phyloP scores from a whole-genome alignment of 1,140 invertebrate genomes.

The Bemisia tabaci region DNA sequence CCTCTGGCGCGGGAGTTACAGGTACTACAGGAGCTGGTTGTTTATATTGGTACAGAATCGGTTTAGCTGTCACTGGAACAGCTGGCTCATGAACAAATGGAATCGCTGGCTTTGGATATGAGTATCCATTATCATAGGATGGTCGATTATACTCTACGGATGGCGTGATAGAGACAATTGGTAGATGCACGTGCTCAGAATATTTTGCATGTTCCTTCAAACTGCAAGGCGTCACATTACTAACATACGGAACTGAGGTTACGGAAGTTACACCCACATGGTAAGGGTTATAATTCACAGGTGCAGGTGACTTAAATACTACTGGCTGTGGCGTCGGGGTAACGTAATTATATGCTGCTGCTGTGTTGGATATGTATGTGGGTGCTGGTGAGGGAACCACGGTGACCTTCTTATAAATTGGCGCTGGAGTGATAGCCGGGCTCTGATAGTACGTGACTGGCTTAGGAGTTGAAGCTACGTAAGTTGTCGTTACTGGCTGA shows the following conservation, averaged over 20 bases:
- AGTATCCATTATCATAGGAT: background rate
- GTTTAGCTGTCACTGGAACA: background rate
- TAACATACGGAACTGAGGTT: background rate
- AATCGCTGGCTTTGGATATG: no score
- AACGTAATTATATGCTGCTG: background rate
- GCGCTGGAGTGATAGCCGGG: slow-evolving; percentile 14
- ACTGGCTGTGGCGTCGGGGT: background rate
- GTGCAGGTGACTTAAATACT: background rate
- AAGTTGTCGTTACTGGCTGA: background rate
- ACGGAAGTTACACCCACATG: background rate
- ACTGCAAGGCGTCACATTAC: background rate
- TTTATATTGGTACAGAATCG: slow-evolving; percentile 16
- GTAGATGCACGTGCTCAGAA: background rate
- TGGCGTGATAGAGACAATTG: background rate
- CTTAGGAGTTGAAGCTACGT: slow-evolving; percentile 24
- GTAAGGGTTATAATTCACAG: background rate
- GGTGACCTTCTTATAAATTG: background rate
- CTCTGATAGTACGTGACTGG: slow-evolving; percentile 22
- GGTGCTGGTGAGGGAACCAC: background rate
- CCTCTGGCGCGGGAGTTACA: background rate
- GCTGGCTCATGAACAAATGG: background rate
- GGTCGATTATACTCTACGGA: background rate
- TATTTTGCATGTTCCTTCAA: background rate
- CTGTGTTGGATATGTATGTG: background rate
- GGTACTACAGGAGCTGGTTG: background rate